Percentiles rank a stretch among this genome's conserved stretches.
phyloP scores from a whole-genome alignment of 2,797 vertebrate species.

The Leucoraja ocellata region DNA sequence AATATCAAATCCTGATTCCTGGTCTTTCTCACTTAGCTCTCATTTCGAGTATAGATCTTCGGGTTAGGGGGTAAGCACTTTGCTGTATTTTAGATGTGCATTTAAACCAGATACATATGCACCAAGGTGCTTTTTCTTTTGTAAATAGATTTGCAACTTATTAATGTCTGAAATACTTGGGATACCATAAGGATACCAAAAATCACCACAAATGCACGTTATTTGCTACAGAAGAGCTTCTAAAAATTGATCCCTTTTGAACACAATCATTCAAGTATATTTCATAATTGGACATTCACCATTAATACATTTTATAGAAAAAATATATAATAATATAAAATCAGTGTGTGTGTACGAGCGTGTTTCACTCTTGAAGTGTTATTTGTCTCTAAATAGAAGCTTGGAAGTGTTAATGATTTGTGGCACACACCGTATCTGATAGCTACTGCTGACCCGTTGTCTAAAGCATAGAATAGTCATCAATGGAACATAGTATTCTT shows the following conservation, averaged over 20 bases:
- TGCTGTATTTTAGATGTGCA: background rate
- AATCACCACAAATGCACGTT: background rate
- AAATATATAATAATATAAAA: too few relatives aligned
- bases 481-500: too few relatives aligned
- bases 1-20: background rate
- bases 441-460: too few relatives aligned
- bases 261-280: background rate
- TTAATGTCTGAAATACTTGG: constrained; percentile 3
- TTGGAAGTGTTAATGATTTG: too few relatives aligned
- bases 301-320: background rate
- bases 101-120: background rate
- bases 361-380: too few relatives aligned
- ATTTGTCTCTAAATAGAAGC: too few relatives aligned
- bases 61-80: constrained; percentile 14
- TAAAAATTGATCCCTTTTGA: background rate
- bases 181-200: too few relatives aligned
- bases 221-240: background rate
- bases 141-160: background rate
- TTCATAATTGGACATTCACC: background rate
- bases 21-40: background rate
- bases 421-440: too few relatives aligned
- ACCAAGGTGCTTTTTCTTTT: too few relatives aligned
- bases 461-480: too few relatives aligned
- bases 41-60: constrained; percentile 12
- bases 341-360: too few relatives aligned